Base-by-base conservation (phyloP, 2,113 vertebrate species). In the Centropristis striata region DNA sequence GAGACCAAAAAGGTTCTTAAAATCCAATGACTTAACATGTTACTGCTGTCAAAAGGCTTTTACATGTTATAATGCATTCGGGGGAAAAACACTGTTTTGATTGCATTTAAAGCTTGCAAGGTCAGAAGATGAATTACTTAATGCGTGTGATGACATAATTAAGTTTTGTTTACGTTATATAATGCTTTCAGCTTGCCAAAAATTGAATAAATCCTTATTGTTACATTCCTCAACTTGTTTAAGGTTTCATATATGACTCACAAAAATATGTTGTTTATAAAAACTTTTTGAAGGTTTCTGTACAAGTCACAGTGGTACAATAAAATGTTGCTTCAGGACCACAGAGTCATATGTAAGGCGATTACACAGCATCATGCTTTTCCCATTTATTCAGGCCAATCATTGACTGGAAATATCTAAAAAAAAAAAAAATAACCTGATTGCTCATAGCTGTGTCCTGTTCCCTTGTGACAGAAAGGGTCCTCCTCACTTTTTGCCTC, bases 401-500 rank as follows among this genome's bases (percentile, higher is more conserved):
- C 49, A 36, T 23, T 68, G 12, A 4, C 12, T 8, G 16, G 15
- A 47, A 42, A n/a, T 37, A n/a, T 8, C 37, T 25, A 10, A 55
- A 55, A 57, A 28, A 73, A 44, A 10, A 55, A 55, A 57, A 28
- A 73, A 44, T 16, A 46, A 58, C 20, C 39, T 50, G 10, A 39
- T 36, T 49, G 44, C 69, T 70, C 53, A 75, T 10, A 54, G 60
- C 32, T 21, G 36, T 3, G 53, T 65, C 58, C 44, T 28, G 15
- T n/a, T 73, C 32, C 12, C 61, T 63, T 53, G 46, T 21, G 42
- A 75, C 53, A 67, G 36, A 80, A 42, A 65, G 53, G n/a, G 68
- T 64, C 46, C 57, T 60, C 49, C 41, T 81, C 21, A 20, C 65
- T 71, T 66, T 75, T 49, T 4, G 69, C 78, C 83, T 73, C 23